Conservation (phyloP, 2,888 invertebrate species). For the Rhingia campestris region DNA sequence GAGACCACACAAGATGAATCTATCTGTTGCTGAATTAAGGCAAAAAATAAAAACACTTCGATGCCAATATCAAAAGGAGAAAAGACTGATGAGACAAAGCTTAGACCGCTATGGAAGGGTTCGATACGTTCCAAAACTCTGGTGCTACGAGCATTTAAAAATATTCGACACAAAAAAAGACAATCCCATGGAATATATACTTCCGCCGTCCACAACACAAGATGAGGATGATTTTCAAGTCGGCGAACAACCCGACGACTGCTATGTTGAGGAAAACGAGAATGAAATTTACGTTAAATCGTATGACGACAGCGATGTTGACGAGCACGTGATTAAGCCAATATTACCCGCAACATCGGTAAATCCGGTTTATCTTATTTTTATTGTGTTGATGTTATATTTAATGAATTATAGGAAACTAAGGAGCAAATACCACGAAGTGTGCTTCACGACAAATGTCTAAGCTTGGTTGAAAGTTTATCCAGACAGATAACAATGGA, state of each 20-base stretch:
- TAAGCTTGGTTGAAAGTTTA: conserved; percentile 13
- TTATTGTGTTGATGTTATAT: background rate
- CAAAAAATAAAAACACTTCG: conserved; percentile 41
- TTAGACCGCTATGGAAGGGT: background rate
- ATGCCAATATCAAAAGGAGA: conserved; percentile 35
- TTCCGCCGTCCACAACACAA: background rate
- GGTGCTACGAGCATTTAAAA: conserved; percentile 25
- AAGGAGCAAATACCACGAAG: conserved; percentile 7
- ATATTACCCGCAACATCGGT: background rate
- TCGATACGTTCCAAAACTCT: conserved; percentile 12
- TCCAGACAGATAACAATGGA: conserved; percentile 6
- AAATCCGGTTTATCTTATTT: background rate
- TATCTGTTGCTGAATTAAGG: conserved; percentile 17
- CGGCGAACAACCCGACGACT: conserved; percentile 17
- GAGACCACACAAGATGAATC: background rate
- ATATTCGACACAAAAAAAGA: conserved; percentile 17
- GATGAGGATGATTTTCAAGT: background rate
- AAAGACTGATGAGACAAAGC: background rate
- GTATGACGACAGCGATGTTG: conserved; percentile 27
- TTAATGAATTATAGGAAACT: background rate
- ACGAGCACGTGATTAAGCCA: background rate
- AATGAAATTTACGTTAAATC: conserved; percentile 52
- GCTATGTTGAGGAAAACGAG: conserved; percentile 35
- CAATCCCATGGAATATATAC: background rate
- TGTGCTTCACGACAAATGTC: conserved; percentile 25